Evolutionary conservation across 2,797 vertebrate species (phyloP).

Genomic region (Schizopygopsis pylzovi): DNA sequence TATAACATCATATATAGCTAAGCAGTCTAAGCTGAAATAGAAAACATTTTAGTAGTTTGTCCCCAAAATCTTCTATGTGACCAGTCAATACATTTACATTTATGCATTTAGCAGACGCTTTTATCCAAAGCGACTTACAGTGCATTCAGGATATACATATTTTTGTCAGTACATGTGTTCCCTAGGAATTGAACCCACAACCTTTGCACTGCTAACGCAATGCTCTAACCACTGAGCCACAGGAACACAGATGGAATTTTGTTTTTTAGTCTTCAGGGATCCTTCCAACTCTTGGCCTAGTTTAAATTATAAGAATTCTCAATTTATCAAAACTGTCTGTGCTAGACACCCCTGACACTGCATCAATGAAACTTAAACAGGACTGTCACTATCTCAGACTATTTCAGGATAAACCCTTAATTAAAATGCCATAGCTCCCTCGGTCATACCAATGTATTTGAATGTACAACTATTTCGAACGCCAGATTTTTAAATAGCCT

Average conservation of each 20-base stretch:
- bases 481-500: not conserved
- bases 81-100: slow-evolving; percentile 56
- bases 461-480: not conserved
- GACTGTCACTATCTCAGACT: not conserved
- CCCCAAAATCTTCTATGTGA: not conserved
- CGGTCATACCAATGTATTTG: not conserved
- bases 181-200: too few species aligned
- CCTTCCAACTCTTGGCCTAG: slow-evolving; percentile 7
- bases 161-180: too few species aligned
- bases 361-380: not conserved
- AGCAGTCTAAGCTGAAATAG: not conserved
- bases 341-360: not conserved
- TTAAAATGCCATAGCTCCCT: not conserved
- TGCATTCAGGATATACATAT: too few species aligned
- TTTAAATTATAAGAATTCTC: not conserved
- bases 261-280: slow-evolving; percentile 7
- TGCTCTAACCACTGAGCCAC: too few species aligned
- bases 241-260: slow-evolving; percentile 69
- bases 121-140: too few species aligned
- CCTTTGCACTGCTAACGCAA: too few species aligned
- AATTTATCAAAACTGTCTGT: slow-evolving; percentile 2
- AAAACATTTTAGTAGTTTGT: not conserved
- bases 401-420: not conserved
- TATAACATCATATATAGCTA: not conserved
- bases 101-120: too few species aligned